These are phyloP conservation scores for Xylota segnis DNA, from an alignment of 2,888 invertebrate species.

Conservation along the genomic window DNA sequence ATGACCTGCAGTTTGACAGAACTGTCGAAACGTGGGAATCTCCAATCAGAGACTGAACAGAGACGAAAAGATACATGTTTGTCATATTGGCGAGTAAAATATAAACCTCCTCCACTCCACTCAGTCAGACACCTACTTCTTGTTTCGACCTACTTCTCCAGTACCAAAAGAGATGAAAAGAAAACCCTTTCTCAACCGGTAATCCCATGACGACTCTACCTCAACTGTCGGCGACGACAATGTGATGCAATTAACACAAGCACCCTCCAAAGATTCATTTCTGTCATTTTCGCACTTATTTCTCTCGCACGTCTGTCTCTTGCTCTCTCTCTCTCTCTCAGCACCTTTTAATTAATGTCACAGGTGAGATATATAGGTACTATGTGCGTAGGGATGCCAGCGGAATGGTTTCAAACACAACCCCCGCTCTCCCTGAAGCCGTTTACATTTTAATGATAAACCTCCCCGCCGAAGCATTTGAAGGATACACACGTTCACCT, in stretches of 20 bases:
- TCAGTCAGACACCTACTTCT: background rate
- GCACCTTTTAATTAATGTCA: constrained; percentile 61
- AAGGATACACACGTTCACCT: constrained; percentile 13
- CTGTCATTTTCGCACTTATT: constrained; percentile 32
- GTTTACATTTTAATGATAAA: constrained; percentile 28
- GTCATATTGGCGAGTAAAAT: too few species aligned
- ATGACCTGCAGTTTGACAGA: too few species aligned
- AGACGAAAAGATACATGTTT: too few species aligned
- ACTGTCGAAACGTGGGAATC: too few species aligned
- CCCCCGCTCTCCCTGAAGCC: background rate
- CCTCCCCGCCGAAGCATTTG: constrained; percentile 11
- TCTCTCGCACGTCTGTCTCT: background rate
- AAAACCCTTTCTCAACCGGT: background rate
- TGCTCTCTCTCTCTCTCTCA: constrained; percentile 17
- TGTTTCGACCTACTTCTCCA: background rate
- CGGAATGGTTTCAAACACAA: constrained; percentile 10
- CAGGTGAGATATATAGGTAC: constrained; percentile 26
- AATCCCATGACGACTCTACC: constrained; percentile 24
- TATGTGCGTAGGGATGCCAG: constrained; percentile 49
- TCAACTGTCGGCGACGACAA: constrained; percentile 58
- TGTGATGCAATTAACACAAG: constrained; percentile 64
- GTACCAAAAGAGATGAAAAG: background rate
- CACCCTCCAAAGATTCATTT: constrained; percentile 45
- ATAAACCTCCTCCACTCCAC: too few species aligned
- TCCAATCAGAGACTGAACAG: too few species aligned